Evolutionary conservation across 2,888 invertebrate species (phyloP).

Genomic region (Cecidostiba fungosa): DNA sequence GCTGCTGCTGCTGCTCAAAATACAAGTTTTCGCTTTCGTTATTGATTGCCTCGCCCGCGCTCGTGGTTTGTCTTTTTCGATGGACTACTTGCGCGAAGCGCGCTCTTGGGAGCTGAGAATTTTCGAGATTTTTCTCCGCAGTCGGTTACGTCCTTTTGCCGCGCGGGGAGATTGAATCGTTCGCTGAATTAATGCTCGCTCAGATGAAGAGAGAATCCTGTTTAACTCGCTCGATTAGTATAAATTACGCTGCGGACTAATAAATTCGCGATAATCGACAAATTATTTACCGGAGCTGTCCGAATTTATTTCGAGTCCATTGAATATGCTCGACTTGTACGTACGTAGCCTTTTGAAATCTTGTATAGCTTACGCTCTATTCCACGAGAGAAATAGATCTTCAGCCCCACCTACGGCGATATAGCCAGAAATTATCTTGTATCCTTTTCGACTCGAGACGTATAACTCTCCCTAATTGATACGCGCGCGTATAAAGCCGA

Average conservation of each 20-base stretch:
- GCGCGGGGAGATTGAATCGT: conserved; percentile 12
- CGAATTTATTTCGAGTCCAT: too few relatives aligned
- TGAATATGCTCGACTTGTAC: too few relatives aligned
- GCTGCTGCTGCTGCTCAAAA: conserved; percentile 42
- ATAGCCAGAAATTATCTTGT: background rate
- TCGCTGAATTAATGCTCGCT: background rate
- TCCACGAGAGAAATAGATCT: background rate
- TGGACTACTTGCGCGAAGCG: background rate
- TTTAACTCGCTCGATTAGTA: background rate
- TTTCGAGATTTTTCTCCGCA: conserved; percentile 5
- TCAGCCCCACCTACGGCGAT: background rate
- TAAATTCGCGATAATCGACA: background rate
- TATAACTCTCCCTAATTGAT: conserved; percentile 26
- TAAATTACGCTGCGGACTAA: background rate
- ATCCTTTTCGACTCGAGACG: background rate
- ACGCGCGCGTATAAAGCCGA: conserved; percentile 7
- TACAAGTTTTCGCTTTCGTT: conserved; percentile 46
- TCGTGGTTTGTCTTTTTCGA: conserved; percentile 11
- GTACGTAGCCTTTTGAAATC: background rate
- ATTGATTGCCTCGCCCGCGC: conserved; percentile 43
- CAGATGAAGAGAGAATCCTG: background rate
- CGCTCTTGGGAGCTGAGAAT: background rate
- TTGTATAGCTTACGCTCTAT: background rate
- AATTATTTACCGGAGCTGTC: background rate
- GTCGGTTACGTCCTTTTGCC: background rate